Conservation (phyloP, 2,113 vertebrate genomes). For the Electrona antarctica region DNA sequence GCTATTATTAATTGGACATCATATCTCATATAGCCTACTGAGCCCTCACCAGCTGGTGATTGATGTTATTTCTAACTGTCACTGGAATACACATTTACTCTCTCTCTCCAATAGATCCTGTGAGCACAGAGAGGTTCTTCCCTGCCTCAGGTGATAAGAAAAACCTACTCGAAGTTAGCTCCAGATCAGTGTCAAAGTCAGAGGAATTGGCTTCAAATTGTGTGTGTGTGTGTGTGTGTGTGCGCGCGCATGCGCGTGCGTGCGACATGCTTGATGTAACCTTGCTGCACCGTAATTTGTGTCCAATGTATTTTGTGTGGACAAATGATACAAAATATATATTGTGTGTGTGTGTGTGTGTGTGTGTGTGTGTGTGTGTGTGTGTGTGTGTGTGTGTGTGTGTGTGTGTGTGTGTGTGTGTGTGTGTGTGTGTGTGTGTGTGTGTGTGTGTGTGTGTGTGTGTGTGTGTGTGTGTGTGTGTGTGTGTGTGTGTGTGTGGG, state of each 20-base stretch:
- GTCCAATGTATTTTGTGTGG: too few relatives aligned
- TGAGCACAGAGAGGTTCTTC: constrained; percentile 67
- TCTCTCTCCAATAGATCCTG: constrained; percentile 49
- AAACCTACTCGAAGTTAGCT: constrained; percentile 72
- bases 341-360: neutral
- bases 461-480: constrained; percentile 8
- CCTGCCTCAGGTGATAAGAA: constrained; percentile 60
- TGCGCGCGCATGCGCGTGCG: neutral
- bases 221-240: neutral
- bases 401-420: constrained; percentile 7
- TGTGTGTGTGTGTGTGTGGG: neutral
- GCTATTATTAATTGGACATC: too few relatives aligned
- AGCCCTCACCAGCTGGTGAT: too few relatives aligned
- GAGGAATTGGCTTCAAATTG: neutral
- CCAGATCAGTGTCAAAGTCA: constrained; percentile 50
- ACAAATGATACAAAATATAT: too few relatives aligned
- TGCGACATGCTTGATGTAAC: neutral
- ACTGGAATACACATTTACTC: neutral
- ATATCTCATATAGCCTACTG: too few relatives aligned
- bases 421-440: constrained; percentile 3
- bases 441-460: neutral
- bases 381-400: neutral
- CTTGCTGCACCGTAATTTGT: too few relatives aligned
- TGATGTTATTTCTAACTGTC: too few relatives aligned
- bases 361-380: constrained; percentile 8